Base-by-base conservation (phyloP, 2,113 vertebrate genomes). In the Globicephala melas region DNA sequence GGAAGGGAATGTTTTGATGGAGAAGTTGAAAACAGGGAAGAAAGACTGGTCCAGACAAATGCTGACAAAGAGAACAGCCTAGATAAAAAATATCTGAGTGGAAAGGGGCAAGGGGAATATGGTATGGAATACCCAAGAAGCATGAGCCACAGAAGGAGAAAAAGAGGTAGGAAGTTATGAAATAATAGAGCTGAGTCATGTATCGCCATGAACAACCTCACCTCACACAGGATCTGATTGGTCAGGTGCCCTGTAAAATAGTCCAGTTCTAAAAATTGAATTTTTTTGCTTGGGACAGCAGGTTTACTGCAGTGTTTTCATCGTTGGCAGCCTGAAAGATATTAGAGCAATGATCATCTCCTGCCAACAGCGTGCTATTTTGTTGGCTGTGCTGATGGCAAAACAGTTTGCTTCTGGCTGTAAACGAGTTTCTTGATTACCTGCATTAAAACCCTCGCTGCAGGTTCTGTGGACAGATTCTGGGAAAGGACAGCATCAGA, bases 351-450 rank as follows among this genome's bases (percentile, higher is more conserved):
- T 83, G 95, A 90, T 0, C 41, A 18, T 76, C 23, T 95, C 87
- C 83, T 83, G 89, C 95, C 90, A 89, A 63, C 77, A 85, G 28
- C 63, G 21, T 44, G 18, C 21, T 71, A 38, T 71, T 95, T 68
- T 74, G 28, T 68, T 97, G 67, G 60, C 86, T 89, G 33, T 36
- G 55, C 79, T 89, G 47, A 2, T 13, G 36, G 55, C n/a, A 65
- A 89, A 91, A 85, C 62, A 70, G 89, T 96, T 79, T 62, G 82
- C 89, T 89, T 53, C 87, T 95, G 68, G 67, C 94, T 93, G 1
- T 67, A 44, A 92, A 70, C 1, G 12, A 84, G 47, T 83, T 86
- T 83, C 68, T 79, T 96, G 83, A 94, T 94, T 87, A 85, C 58
- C 81, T 81, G 60, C 36, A 1, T 94, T 41, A 76, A 91, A 96